phyloP scores from a whole-genome alignment of 2,797 vertebrate species.

The Sebastes diaconus region DNA sequence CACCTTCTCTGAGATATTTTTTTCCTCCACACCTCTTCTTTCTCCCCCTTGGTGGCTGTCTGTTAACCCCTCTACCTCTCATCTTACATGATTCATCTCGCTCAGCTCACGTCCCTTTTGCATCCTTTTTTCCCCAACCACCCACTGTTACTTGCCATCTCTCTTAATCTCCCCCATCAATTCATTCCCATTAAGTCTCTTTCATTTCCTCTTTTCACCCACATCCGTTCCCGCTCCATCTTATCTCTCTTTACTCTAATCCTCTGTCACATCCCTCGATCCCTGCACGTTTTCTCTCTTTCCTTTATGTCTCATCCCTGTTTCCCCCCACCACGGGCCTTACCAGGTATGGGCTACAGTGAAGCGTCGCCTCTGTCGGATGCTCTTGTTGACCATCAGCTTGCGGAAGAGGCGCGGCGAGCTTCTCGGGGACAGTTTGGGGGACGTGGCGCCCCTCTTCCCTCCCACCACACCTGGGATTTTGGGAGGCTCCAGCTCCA shows the following conservation, averaged over 20 bases:
- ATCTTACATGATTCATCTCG: neutral
- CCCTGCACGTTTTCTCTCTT: constrained; percentile 7
- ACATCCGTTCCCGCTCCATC: neutral
- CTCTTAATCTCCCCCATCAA: constrained; percentile 7
- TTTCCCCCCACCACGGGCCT: constrained; percentile 63
- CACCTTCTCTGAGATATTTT: neutral
- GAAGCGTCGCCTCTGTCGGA: constrained; percentile 95
- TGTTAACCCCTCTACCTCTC: neutral
- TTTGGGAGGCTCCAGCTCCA: constrained; percentile 95
- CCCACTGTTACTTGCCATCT: neutral
- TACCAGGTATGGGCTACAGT: constrained; percentile 99
- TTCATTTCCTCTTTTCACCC: neutral
- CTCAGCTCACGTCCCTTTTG: neutral
- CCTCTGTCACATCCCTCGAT: neutral
- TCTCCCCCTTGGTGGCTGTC: neutral
- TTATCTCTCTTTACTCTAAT: constrained; percentile 11
- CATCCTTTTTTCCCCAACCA: neutral
- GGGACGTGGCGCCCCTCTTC: constrained; percentile 91
- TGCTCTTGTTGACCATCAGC: constrained; percentile 97
- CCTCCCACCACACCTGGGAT: constrained; percentile 80
- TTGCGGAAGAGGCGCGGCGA: constrained; percentile 97
- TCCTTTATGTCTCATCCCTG: neutral
- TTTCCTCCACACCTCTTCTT: neutral
- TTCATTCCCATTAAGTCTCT: constrained; percentile 12
- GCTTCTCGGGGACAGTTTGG: constrained; percentile 95